A percentile compares a stretch with the other conserved stretches of the same genome.
Evolutionary conservation across 2,113 vertebrate genomes (phyloP).

Genomic region (Empidonax alnorum): DNA sequence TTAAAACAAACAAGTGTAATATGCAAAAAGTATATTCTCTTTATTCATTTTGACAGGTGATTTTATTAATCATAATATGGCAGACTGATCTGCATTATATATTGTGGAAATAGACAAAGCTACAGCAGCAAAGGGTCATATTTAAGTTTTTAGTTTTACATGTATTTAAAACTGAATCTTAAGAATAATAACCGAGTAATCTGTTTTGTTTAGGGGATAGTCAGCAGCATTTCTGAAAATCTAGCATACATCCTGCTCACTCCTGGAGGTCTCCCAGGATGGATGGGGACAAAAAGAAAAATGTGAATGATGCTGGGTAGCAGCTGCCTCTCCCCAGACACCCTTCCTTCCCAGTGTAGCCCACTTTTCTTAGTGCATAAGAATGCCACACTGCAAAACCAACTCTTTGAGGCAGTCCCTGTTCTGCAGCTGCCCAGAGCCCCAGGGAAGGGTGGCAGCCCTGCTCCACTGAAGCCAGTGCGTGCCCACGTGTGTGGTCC

Average conservation of each 20-base stretch:
- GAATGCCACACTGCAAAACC: not conserved
- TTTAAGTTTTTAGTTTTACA: not conserved
- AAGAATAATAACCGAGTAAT: not conserved
- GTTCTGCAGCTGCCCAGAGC: not conserved
- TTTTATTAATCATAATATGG: not conserved
- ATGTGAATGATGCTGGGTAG: not conserved
- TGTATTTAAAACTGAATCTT: not conserved
- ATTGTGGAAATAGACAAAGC: not conserved
- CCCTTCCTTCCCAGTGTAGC: not conserved
- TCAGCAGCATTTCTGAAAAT: not conserved
- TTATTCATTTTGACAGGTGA: not conserved
- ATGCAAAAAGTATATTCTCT: not conserved
- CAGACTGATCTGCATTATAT: not conserved
- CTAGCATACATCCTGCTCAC: not conserved
- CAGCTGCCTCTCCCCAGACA: not conserved
- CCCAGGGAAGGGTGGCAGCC: not conserved
- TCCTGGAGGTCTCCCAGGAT: rapidly evolving
- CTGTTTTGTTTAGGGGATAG: not conserved
- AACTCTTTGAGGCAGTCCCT: not conserved
- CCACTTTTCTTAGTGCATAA: not conserved
- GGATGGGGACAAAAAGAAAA: not conserved
- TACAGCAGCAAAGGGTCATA: not conserved
- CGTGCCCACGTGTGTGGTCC: rapidly evolving
- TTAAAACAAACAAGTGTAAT: not conserved
- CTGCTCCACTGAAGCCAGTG: rapidly evolving